phyloP scores from a whole-genome alignment of 2,797 vertebrate species.

The Meriones psammophilus region DNA sequence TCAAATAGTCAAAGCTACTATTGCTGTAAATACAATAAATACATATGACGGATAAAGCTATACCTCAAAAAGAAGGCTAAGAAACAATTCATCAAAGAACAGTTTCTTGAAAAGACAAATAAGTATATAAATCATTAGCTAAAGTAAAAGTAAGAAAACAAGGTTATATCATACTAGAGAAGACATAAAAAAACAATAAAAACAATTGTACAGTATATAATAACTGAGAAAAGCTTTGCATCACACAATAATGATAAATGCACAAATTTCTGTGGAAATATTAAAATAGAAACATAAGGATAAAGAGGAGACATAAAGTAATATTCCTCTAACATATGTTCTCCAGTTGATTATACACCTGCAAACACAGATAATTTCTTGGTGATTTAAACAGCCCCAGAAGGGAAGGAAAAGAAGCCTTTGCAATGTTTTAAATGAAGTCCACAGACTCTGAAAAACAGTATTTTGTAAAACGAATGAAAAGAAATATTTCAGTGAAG shows the following conservation, averaged over 20 bases:
- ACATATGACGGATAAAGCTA: not conserved
- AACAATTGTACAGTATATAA: not conserved
- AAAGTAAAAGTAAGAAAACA: slow-evolving; percentile 7
- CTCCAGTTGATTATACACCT: not conserved
- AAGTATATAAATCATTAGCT: not conserved
- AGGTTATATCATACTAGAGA: not conserved
- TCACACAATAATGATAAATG: not conserved
- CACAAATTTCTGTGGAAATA: not conserved
- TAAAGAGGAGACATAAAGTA: not conserved
- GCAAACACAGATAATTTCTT: not conserved
- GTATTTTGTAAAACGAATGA: not conserved
- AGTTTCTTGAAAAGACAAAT: slow-evolving; percentile 13
- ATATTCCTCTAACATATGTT: not conserved
- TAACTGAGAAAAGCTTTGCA: not conserved
- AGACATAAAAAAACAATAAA: not conserved
- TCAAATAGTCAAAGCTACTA: not conserved
- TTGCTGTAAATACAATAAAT: not conserved
- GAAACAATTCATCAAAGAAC: not conserved
- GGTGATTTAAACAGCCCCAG: not conserved
- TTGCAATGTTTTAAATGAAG: slow-evolving; percentile 15
- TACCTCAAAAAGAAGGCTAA: not conserved
- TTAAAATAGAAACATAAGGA: not conserved
- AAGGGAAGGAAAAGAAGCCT: not conserved
- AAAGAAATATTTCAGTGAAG: not conserved
- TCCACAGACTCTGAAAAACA: not conserved